Percentiles rank a stretch among this genome's conserved stretches.
phyloP scores from a whole-genome alignment of 2,797 vertebrate species.

The Anguilla anguilla region DNA sequence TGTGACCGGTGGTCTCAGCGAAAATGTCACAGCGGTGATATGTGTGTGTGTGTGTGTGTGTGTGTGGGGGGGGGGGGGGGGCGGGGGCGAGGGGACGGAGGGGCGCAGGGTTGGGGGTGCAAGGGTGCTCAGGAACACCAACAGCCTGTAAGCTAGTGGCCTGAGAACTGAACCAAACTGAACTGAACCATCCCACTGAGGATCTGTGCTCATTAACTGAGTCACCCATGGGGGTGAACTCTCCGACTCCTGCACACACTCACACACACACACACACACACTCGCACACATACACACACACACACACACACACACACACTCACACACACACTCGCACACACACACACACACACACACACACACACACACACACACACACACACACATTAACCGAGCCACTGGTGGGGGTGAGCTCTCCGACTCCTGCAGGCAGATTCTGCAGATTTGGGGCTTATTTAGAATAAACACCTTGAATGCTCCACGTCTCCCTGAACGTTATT shows the following conservation, averaged over 20 bases:
- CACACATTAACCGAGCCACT: too few species aligned
- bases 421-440: neutral
- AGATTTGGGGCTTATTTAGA: neutral
- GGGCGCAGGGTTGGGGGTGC: neutral
- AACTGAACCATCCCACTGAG: neutral
- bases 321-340: too few species aligned
- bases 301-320: too few species aligned
- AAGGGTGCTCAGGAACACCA: neutral
- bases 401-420: neutral
- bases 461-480: neutral
- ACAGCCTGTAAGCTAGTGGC: neutral
- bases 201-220: neutral
- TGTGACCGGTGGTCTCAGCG: conserved; percentile 65
- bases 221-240: too few species aligned
- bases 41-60: neutral
- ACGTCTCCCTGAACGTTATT: neutral
- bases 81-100: neutral
- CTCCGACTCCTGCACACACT: too few species aligned
- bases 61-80: neutral
- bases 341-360: too few species aligned
- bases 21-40: conserved; percentile 61
- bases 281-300: too few species aligned
- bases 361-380: too few species aligned
- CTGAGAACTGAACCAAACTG: neutral
- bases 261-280: too few species aligned